Conservation (phyloP, 2,113 vertebrate species). For the Pipa parva region DNA sequence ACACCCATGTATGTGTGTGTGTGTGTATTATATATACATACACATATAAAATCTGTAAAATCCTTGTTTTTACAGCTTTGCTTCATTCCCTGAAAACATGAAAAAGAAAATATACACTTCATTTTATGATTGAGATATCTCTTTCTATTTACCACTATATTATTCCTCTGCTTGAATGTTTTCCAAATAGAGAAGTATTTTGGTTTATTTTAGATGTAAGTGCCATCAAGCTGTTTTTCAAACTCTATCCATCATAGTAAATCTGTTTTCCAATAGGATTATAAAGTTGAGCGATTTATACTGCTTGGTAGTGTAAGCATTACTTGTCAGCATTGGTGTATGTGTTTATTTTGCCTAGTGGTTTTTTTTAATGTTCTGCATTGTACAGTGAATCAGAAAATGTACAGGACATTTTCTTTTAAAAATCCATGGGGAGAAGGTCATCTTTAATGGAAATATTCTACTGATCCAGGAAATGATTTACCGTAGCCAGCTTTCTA, state of each 20-base stretch:
- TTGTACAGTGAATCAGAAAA: background rate
- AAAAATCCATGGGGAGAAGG: background rate
- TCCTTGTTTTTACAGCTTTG: too few relatives aligned
- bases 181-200: background rate
- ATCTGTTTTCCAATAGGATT: background rate
- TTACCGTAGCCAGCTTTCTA: background rate
- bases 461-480: background rate
- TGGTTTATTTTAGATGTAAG: background rate
- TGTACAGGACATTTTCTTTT: background rate
- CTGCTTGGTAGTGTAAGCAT: background rate
- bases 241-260: background rate
- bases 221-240: background rate
- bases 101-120: too few relatives aligned
- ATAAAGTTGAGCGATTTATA: slow-evolving; percentile 1
- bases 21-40: too few relatives aligned
- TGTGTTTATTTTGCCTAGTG: background rate
- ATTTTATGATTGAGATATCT: too few relatives aligned
- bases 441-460: background rate
- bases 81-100: too few relatives aligned
- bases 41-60: too few relatives aligned
- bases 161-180: background rate
- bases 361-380: background rate
- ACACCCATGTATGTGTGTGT: too few relatives aligned
- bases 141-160: background rate
- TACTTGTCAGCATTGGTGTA: background rate